These are phyloP conservation scores for Vesta saturnalis DNA, from an alignment of 2,888 invertebrate species.

Conservation along the genomic window DNA sequence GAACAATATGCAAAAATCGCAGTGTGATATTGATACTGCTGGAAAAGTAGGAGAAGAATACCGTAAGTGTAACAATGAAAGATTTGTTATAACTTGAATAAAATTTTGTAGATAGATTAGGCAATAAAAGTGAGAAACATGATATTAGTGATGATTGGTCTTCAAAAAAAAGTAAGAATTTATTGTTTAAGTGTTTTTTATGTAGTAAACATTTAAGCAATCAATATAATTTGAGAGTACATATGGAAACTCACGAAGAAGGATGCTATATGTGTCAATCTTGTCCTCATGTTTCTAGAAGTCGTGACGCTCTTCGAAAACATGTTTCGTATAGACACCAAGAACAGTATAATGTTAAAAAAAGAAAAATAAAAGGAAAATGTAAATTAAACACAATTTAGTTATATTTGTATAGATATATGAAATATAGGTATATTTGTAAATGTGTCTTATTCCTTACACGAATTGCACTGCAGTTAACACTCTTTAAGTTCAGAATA, in stretches of 20 bases:
- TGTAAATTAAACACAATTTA: no score
- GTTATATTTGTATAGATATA: no score
- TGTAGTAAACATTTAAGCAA: conserved; percentile 91
- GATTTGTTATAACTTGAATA: not conserved
- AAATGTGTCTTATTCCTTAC: no score
- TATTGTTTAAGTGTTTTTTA: conserved; percentile 73
- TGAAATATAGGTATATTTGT: no score
- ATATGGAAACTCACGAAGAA: conserved; percentile 91
- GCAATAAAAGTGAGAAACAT: not conserved
- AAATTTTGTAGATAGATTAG: not conserved
- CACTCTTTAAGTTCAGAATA: no score
- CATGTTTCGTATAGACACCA: conserved; percentile 90
- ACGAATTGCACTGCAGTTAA: no score
- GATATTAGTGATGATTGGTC: not conserved
- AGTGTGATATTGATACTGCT: not conserved
- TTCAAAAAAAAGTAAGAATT: conserved; percentile 26
- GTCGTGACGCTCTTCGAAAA: conserved; percentile 86
- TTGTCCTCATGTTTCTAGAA: conserved; percentile 88
- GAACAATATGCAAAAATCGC: not conserved
- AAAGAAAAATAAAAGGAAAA: no score
- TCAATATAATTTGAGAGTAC: conserved; percentile 89
- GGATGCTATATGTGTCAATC: conserved; percentile 87
- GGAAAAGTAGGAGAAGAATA: not conserved
- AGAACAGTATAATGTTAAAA: conserved; percentile 63
- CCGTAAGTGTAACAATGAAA: not conserved